phyloP scores from a whole-genome alignment of 2,888 invertebrate genomes.

The Heliconius sara region DNA sequence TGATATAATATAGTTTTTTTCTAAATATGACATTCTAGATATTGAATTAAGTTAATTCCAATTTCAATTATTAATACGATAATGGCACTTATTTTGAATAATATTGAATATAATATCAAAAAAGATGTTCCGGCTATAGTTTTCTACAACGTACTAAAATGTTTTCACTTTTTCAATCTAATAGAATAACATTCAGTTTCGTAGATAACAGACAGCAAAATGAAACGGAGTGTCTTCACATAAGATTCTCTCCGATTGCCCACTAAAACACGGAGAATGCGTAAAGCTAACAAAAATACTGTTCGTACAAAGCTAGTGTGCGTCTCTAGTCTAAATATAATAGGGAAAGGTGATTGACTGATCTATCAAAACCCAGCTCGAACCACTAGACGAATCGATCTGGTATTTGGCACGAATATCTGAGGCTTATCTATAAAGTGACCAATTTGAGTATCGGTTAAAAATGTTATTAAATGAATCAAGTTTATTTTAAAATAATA shows the following conservation, averaged over 20 bases:
- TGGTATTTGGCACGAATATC: constrained; percentile 12
- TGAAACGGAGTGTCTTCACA: background rate
- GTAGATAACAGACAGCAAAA: too few species aligned
- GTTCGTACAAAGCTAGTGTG: background rate
- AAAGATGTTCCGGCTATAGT: background rate
- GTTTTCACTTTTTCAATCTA: background rate
- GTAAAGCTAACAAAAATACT: background rate
- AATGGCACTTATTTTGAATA: background rate
- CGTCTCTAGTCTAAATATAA: constrained; percentile 23
- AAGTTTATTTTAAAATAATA: background rate
- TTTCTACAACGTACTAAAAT: background rate
- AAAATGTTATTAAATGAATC: background rate
- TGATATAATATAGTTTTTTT: too few species aligned
- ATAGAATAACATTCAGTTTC: background rate
- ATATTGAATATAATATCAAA: background rate
- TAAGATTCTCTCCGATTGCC: background rate
- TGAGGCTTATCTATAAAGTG: background rate
- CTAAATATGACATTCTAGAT: too few species aligned
- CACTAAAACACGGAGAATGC: background rate
- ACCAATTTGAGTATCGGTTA: background rate
- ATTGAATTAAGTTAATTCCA: background rate
- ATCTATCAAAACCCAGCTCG: constrained; percentile 15
- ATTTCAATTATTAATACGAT: background rate
- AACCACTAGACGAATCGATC: constrained; percentile 14
- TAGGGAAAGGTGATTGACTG: constrained; percentile 19